phyloP scores from a whole-genome alignment of 1,140 invertebrate genomes.

The Leptestheria dahalacensis region DNA sequence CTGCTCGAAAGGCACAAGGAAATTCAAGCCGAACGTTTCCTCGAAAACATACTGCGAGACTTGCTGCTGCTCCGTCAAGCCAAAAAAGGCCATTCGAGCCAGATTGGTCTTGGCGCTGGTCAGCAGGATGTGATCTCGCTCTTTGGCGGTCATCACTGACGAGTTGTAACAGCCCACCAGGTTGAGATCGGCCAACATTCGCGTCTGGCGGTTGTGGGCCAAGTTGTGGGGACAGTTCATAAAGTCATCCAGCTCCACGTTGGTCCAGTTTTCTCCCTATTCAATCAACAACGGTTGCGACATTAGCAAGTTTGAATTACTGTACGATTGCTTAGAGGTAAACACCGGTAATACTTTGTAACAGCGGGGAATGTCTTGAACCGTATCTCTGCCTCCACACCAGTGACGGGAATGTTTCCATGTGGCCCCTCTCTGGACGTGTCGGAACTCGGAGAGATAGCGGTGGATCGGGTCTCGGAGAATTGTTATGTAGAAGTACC shows the following conservation, averaged over 20 bases:
- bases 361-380: slow-evolving; percentile 58
- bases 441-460: slow-evolving; percentile 84
- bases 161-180: slow-evolving; percentile 90
- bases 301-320: neutral
- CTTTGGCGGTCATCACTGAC: slow-evolving; percentile 45
- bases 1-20: slow-evolving; percentile 72
- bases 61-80: slow-evolving; percentile 87
- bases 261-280: slow-evolving; percentile 42
- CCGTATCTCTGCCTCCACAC: slow-evolving; percentile 66
- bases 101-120: slow-evolving; percentile 90
- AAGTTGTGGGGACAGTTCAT: slow-evolving; percentile 80
- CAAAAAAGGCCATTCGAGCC: slow-evolving; percentile 89
- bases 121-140: slow-evolving; percentile 65
- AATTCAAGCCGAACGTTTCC: slow-evolving; percentile 85
- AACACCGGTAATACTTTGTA: slow-evolving; percentile 33
- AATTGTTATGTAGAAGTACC: slow-evolving; percentile 93
- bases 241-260: slow-evolving; percentile 65
- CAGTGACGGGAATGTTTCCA: slow-evolving; percentile 73
- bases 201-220: slow-evolving; percentile 87
- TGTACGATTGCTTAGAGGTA: neutral
- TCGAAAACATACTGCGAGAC: slow-evolving; percentile 93
- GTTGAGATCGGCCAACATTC: slow-evolving; percentile 91
- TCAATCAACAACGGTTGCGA: too few relatives aligned
- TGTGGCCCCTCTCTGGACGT: slow-evolving; percentile 93
- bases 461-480: slow-evolving; percentile 76